Conservation (phyloP, 2,888 invertebrate genomes). For the Melitaea athalia region DNA sequence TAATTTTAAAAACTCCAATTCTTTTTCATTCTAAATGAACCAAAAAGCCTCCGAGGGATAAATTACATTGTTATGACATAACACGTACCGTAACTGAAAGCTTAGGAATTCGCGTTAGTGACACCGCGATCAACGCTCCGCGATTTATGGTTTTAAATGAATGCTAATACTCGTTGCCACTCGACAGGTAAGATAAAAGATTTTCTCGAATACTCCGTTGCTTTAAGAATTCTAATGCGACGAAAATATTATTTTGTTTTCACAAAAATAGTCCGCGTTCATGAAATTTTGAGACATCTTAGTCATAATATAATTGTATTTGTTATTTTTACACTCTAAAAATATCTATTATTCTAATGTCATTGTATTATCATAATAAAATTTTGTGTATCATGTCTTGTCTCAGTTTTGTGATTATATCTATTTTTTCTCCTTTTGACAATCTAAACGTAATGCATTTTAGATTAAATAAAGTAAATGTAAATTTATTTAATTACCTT, state of each 20-base stretch:
- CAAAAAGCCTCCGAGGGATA: conserved; percentile 39
- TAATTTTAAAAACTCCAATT: not conserved
- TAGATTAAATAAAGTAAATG: too few relatives aligned
- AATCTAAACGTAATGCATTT: too few relatives aligned
- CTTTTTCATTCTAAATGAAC: conserved; percentile 13
- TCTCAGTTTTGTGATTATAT: too few relatives aligned
- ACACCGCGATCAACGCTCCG: conserved; percentile 29
- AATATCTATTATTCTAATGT: too few relatives aligned
- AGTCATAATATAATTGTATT: too few relatives aligned
- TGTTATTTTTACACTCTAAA: too few relatives aligned
- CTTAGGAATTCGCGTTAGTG: conserved; percentile 39
- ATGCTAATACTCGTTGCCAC: not conserved
- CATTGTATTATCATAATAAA: too few relatives aligned
- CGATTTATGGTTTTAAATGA: conserved; percentile 18
- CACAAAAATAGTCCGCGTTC: not conserved
- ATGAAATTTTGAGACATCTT: too few relatives aligned
- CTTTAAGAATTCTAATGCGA: not conserved
- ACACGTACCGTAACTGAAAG: conserved; percentile 43
- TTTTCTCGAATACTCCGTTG: not conserved
- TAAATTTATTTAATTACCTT: too few relatives aligned
- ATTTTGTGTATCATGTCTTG: too few relatives aligned
- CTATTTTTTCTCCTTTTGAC: too few relatives aligned
- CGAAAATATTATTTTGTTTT: not conserved
- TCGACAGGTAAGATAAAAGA: not conserved
- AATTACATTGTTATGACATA: conserved; percentile 52